Conservation (phyloP, 2,797 vertebrate species). For the Hemitrygon akajei region DNA sequence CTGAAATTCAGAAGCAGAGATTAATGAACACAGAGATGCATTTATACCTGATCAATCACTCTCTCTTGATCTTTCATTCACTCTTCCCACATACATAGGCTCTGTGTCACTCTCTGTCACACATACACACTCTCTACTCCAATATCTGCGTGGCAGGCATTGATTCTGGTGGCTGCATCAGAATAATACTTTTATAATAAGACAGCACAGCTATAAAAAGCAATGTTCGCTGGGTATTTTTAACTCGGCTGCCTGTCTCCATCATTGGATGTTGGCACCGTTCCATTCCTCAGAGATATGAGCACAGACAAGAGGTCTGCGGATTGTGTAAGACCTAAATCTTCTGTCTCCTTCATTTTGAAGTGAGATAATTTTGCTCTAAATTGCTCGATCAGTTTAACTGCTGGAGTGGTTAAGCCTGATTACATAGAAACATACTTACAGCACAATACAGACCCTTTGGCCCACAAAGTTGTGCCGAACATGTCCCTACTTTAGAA, state of each 20-base stretch:
- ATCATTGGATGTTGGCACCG: neutral
- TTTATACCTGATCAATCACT: neutral
- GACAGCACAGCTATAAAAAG: neutral
- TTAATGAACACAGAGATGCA: too few species aligned
- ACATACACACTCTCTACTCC: neutral
- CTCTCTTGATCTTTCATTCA: neutral
- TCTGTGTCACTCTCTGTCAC: neutral
- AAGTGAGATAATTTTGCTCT: neutral
- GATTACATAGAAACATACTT: too few species aligned
- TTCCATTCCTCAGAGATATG: conserved; percentile 5
- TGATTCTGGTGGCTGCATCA: conserved; percentile 27
- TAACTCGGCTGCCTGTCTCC: neutral
- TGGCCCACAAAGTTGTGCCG: too few species aligned
- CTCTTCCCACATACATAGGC: neutral
- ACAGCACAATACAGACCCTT: too few species aligned
- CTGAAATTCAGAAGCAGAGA: too few species aligned
- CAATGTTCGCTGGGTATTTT: neutral
- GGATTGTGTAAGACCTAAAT: neutral
- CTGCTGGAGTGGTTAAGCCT: neutral
- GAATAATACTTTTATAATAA: conserved; percentile 14
- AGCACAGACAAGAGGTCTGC: neutral
- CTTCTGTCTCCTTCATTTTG: neutral
- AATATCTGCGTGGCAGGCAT: neutral
- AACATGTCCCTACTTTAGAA: too few species aligned
- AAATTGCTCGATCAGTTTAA: neutral